These are phyloP conservation scores for Coregonus clupeaformis DNA, from an alignment of 2,113 vertebrate species.

Conservation along the genomic window DNA sequence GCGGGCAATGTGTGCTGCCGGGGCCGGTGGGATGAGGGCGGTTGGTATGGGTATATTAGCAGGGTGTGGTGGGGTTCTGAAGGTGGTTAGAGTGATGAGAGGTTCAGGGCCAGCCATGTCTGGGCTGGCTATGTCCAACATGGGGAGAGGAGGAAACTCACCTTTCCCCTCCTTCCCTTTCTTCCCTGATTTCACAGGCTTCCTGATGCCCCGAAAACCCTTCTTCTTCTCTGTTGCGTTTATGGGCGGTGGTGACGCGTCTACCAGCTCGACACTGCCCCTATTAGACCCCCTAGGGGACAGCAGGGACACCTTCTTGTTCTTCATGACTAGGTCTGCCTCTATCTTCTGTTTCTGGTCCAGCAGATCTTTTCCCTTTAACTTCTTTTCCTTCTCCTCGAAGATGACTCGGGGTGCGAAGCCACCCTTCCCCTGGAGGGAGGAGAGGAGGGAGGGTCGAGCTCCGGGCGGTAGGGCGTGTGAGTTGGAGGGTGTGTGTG, in stretches of 20 bases:
- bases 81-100: slow-evolving; percentile 36
- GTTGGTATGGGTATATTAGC: slow-evolving; percentile 8
- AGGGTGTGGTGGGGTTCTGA: slow-evolving; percentile 20
- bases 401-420: slow-evolving; percentile 67
- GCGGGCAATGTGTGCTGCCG: not conserved
- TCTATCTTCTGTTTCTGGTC: slow-evolving; percentile 51
- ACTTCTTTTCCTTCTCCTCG: slow-evolving; percentile 62
- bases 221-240: slow-evolving; percentile 48
- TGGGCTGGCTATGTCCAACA: slow-evolving; percentile 37
- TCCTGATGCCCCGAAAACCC: slow-evolving; percentile 37
- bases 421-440: slow-evolving; percentile 40
- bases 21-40: not conserved
- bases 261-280: slow-evolving; percentile 34
- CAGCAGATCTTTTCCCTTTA: slow-evolving; percentile 22
- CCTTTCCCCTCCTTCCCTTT: not conserved
- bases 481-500: slow-evolving; percentile 46
- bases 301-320: slow-evolving; percentile 38
- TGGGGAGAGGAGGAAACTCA: slow-evolving; percentile 19
- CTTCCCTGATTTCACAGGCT: slow-evolving; percentile 13
- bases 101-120: slow-evolving; percentile 20
- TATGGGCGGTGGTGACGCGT: slow-evolving; percentile 42
- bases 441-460: slow-evolving; percentile 61
- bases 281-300: slow-evolving; percentile 11
- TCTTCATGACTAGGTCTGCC: slow-evolving; percentile 35
- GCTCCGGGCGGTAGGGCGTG: slow-evolving; percentile 59